Percentiles rank a stretch among this genome's conserved stretches.
These are phyloP conservation scores for Drosophila melanocephala DNA, from an alignment of 2,888 invertebrate species.

Conservation along the genomic window DNA sequence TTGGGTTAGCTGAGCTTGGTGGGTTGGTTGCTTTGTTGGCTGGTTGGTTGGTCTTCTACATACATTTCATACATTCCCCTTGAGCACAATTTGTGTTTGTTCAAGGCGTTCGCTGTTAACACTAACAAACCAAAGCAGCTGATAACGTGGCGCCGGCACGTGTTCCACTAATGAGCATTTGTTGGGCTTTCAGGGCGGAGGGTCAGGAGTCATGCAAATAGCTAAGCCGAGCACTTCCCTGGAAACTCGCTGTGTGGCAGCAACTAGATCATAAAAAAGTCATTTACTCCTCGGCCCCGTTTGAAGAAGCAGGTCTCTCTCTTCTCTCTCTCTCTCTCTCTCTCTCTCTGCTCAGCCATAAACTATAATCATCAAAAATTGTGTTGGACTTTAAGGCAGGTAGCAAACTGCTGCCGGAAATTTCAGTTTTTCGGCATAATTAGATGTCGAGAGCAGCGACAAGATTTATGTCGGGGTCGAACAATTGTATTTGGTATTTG, in stretches of 20 bases:
- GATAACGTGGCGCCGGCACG: slow-evolving; percentile 62
- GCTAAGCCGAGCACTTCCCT: slow-evolving; percentile 14
- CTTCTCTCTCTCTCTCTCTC: neutral
- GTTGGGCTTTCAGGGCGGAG: slow-evolving; percentile 19
- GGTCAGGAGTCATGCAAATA: slow-evolving; percentile 46
- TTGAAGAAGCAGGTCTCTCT: neutral
- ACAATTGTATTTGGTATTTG: slow-evolving; percentile 13
- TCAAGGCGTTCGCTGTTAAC: slow-evolving; percentile 51
- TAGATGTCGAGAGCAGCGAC: slow-evolving; percentile 38
- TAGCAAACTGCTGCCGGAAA: slow-evolving; percentile 47
- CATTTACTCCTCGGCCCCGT: slow-evolving; percentile 43
- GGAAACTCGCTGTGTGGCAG: slow-evolving; percentile 49
- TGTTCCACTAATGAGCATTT: slow-evolving; percentile 67
- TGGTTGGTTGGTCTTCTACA: neutral
- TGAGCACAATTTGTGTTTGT: slow-evolving; percentile 60
- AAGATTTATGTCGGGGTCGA: slow-evolving; percentile 47
- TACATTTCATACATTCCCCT: slow-evolving; percentile 21
- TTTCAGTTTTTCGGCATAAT: slow-evolving; percentile 57
- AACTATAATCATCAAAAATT: slow-evolving; percentile 53
- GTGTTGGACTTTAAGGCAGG: slow-evolving; percentile 39
- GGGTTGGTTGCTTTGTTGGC: neutral
- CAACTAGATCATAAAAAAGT: slow-evolving; percentile 56
- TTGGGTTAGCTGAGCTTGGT: neutral
- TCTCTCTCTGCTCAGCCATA: slow-evolving; percentile 27
- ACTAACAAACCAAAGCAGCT: slow-evolving; percentile 34